phyloP scores from a whole-genome alignment of 1,140 invertebrate species.

The Microplitis mediator region DNA sequence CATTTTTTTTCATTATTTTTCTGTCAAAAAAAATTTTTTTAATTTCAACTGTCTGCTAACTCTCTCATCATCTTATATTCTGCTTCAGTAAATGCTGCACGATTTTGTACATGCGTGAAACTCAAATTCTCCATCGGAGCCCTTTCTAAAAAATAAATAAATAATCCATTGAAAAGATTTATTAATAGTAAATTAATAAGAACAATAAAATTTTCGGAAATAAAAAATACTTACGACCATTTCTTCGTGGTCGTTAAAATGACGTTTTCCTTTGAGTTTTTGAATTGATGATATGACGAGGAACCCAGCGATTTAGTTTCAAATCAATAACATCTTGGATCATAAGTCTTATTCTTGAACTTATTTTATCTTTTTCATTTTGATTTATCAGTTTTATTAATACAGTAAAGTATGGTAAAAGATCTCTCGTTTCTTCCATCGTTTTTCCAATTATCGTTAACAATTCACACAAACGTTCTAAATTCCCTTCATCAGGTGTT shows the following conservation, averaged over 20 bases:
- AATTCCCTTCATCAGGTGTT: conserved; percentile 83
- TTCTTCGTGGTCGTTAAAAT: conserved; percentile 54
- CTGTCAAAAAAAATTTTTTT: no score
- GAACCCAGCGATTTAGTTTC: conserved; percentile 82
- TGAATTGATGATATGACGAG: conserved; percentile 69
- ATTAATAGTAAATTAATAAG: no score
- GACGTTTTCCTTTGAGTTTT: conserved; percentile 63
- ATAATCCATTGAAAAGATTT: background rate
- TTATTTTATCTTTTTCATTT: conserved; percentile 61
- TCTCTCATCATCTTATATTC: no score
- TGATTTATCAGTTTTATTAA: conserved; percentile 69
- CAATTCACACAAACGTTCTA: conserved; percentile 92
- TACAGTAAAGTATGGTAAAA: conserved; percentile 66
- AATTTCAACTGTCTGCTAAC: no score
- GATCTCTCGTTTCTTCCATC: conserved; percentile 69
- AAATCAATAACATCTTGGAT: conserved; percentile 94
- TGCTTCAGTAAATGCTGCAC: no score
- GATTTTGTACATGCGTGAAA: no score
- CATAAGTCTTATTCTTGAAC: conserved; percentile 89
- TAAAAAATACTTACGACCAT: conserved; percentile 51
- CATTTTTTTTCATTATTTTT: no score
- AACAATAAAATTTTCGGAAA: no score
- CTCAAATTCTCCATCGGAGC: conserved; percentile 43
- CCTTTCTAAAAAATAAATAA: background rate
- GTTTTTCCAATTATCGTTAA: conserved; percentile 89